phyloP scores from a whole-genome alignment of 2,797 vertebrate species.

The Bovichtus variegatus region DNA sequence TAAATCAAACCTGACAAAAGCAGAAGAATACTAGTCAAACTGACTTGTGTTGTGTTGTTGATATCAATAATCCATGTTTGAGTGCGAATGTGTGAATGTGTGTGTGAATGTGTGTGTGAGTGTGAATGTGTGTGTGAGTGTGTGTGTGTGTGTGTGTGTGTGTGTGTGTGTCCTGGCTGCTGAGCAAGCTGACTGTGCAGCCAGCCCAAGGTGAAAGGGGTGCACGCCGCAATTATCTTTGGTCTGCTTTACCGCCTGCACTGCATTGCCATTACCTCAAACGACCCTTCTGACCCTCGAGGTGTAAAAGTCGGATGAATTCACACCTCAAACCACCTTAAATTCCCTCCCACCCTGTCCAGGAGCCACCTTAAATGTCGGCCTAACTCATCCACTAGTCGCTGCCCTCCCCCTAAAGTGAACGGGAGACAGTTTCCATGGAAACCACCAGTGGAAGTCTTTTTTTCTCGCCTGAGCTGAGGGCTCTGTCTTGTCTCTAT shows the following conservation, averaged over 20 bases:
- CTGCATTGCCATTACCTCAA: constrained; percentile 59
- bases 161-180: constrained; percentile 40
- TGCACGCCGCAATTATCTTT: constrained; percentile 50
- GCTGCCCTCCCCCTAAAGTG: constrained; percentile 73
- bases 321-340: constrained; percentile 76
- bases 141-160: constrained; percentile 26
- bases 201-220: constrained; percentile 67
- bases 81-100: background rate
- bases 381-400: constrained; percentile 68
- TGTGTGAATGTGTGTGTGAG: constrained; percentile 22
- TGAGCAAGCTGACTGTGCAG: constrained; percentile 67
- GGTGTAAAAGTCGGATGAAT: constrained; percentile 41
- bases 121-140: background rate
- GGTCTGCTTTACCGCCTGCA: constrained; percentile 31
- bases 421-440: constrained; percentile 87
- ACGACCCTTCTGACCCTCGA: constrained; percentile 43
- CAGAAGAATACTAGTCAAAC: background rate
- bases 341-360: constrained; percentile 72
- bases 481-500: constrained; percentile 81
- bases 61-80: constrained; percentile 57
- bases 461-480: constrained; percentile 71
- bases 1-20: constrained; percentile 18
- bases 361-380: constrained; percentile 78
- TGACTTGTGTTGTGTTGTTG: constrained; percentile 48
- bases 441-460: constrained; percentile 85